Base-by-base conservation (phyloP, 2,888 invertebrate species). In the Synergus umbraculus region DNA sequence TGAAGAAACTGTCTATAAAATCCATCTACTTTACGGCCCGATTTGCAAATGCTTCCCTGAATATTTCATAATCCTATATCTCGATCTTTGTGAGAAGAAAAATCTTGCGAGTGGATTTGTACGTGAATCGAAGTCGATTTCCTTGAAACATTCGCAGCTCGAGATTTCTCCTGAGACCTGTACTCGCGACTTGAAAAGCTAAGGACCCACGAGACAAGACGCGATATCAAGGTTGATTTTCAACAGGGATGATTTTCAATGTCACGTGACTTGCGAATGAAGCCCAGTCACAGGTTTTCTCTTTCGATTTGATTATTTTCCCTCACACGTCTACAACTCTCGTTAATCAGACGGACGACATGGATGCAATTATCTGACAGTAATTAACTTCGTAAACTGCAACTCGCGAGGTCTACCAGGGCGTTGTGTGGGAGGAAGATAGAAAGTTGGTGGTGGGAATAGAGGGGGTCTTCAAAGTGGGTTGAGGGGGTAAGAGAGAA, bases 361-460 rank as follows among this genome's bases (percentile, higher is more conserved):
- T 87, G 88, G 85, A 88, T 84, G 88, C 87, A 90, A 90, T 91
- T 90, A 90, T 89, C 88, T 86, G 87, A 86, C 87, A 88, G 88
- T 89, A 90, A 91, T 90, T 91, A 90, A 90, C 88, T 91, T 89
- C 81, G 89, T 86, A 87, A 88, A 89, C 73, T 54, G 78, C 67
- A 73, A 77, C 46, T 77, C 65, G 60, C 79, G 65, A 49, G 78
- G 43, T 69, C 80, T 78, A 54, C 69, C 44, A 63, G n/a, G 22
- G 8, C n/a, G 10, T 67, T 22, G 46, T 46, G 13, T 46, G 54
- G 54, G 54, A 54, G 54, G n/a, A 73, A 15, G 73, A 54, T 41
- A 49, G 49, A 58, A 73, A 73, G 73, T 73, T 73, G 54, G n/a
- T 41, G 15, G 78, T 80, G 69, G 76, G 22, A 60, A 76, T 89